Percentiles rank a stretch among this genome's conserved stretches.
These are phyloP conservation scores for Torymus texanus DNA, from an alignment of 2,888 invertebrate genomes.

Conservation along the genomic window DNA sequence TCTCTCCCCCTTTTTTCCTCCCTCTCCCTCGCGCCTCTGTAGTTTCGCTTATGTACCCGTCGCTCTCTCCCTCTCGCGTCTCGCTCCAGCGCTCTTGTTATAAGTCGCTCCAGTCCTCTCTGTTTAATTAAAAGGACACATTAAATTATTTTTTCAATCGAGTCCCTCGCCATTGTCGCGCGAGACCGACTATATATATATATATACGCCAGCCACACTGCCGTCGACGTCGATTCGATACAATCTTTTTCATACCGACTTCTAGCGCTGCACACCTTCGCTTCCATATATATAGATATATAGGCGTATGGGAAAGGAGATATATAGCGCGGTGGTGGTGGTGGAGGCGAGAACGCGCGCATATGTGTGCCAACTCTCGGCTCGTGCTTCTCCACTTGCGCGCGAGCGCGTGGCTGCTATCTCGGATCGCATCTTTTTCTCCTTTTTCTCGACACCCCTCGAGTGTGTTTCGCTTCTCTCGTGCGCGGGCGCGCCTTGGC, in stretches of 20 bases:
- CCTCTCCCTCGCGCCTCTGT: slow-evolving; percentile 60
- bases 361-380: background rate
- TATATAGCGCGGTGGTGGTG: background rate
- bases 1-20: slow-evolving; percentile 5
- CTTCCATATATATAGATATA: background rate
- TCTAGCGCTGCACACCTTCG: slow-evolving; percentile 5
- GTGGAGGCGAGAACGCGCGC: background rate
- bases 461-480: slow-evolving; percentile 1
- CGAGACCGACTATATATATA: slow-evolving; percentile 34
- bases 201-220: slow-evolving; percentile 60
- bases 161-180: slow-evolving; percentile 65
- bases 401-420: background rate
- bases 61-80: slow-evolving; percentile 62
- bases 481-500: background rate
- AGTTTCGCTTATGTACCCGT: slow-evolving; percentile 59
- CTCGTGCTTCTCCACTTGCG: slow-evolving; percentile 9
- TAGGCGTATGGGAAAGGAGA: background rate
- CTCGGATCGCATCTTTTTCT: slow-evolving; percentile 57
- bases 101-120: slow-evolving; percentile 66
- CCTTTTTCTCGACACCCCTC: slow-evolving; percentile 24
- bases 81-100: slow-evolving; percentile 59
- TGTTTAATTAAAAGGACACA: slow-evolving; percentile 74
- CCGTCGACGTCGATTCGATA: slow-evolving; percentile 64
- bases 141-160: slow-evolving; percentile 75
- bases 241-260: slow-evolving; percentile 61